phyloP scores from a whole-genome alignment of 1,140 invertebrate species.

The Mizuhopecten yessoensis region DNA sequence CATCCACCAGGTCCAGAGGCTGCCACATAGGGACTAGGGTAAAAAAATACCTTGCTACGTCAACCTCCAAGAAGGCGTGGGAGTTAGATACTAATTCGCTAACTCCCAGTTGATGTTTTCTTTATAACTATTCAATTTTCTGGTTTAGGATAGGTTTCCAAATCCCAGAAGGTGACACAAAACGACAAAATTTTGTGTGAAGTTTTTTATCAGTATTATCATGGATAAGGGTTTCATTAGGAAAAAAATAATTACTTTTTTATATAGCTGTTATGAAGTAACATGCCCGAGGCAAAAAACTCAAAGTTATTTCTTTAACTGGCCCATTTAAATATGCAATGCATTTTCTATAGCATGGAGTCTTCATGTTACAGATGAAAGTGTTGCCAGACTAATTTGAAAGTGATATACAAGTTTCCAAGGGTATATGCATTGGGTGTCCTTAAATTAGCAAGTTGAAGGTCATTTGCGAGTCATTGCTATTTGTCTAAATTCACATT shows the following conservation, averaged over 20 bases:
- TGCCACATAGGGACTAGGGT: neutral
- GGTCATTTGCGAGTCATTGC: neutral
- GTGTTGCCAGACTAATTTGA: constrained; percentile 32
- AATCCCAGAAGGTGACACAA: neutral
- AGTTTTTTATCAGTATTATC: neutral
- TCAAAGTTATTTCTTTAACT: neutral
- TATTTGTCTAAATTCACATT: neutral
- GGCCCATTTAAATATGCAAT: neutral
- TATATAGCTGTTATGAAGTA: neutral
- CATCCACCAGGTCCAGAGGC: neutral
- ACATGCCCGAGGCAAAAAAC: neutral
- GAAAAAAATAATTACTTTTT: neutral
- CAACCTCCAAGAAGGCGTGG: neutral
- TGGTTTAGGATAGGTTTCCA: neutral
- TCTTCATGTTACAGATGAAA: neutral
- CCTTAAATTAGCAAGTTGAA: neutral
- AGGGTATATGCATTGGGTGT: neutral
- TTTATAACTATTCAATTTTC: neutral
- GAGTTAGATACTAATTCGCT: neutral
- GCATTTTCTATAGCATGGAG: neutral
- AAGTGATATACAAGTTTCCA: constrained; percentile 16
- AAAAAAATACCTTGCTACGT: neutral
- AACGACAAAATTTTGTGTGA: neutral
- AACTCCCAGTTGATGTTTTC: neutral
- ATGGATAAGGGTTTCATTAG: constrained; percentile 14